A percentile compares a stretch with the other conserved stretches of the same genome.
Conservation (phyloP, 2,888 invertebrate genomes). For the Drepana falcataria region DNA sequence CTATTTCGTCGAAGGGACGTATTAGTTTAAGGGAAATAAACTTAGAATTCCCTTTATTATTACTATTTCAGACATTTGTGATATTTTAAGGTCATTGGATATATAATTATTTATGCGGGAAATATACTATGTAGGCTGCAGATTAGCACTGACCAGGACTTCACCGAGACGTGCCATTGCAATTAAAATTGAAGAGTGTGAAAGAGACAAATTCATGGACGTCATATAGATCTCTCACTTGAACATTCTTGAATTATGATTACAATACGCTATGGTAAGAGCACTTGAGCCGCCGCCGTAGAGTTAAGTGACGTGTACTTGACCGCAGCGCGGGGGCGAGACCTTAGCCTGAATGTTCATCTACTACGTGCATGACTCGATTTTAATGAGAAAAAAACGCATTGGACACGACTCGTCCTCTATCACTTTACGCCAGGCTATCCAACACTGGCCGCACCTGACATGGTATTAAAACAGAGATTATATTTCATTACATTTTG, state of each 20-base stretch:
- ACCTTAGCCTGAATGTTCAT: constrained; percentile 64
- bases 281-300: constrained; percentile 25
- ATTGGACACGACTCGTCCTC: constrained; percentile 34
- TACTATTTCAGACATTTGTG: too few species aligned
- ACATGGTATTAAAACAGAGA: constrained; percentile 39
- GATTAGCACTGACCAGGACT: constrained; percentile 17
- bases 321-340: constrained; percentile 14
- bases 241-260: too few species aligned
- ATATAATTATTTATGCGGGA: neutral
- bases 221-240: too few species aligned
- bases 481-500: constrained; percentile 8
- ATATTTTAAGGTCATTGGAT: neutral
- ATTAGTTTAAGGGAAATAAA: too few species aligned
- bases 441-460: constrained; percentile 29
- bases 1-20: too few species aligned
- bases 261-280: too few species aligned
- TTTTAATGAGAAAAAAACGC: constrained; percentile 44
- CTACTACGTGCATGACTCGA: constrained; percentile 49
- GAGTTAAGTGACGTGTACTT: constrained; percentile 14
- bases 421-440: constrained; percentile 15
- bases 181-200: too few species aligned
- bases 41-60: too few species aligned
- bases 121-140: constrained; percentile 4
- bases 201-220: too few species aligned
- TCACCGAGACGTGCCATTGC: too few species aligned